phyloP scores from a whole-genome alignment of 2,113 vertebrate species.

The Rattus rattus region DNA sequence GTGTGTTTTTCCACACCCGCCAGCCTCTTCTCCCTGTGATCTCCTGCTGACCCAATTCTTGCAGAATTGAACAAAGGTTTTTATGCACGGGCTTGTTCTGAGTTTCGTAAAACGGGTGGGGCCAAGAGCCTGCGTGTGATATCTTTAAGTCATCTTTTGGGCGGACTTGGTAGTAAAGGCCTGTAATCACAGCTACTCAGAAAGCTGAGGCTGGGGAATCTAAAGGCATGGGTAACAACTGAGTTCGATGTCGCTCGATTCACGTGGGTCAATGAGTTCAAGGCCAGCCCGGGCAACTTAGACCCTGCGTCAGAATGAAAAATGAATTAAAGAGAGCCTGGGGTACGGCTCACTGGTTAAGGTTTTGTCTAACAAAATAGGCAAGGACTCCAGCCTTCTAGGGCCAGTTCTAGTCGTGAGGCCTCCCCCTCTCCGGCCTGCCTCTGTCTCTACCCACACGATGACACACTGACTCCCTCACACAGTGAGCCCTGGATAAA shows the following conservation, averaged over 20 bases:
- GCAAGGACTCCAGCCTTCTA: background rate
- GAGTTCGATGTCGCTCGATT: background rate
- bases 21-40: rapidly evolving
- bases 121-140: background rate
- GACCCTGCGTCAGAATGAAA: background rate
- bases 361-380: background rate
- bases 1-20: background rate
- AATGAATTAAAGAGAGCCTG: background rate
- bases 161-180: background rate
- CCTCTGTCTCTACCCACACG: background rate
- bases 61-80: background rate
- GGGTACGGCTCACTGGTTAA: background rate
- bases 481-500: background rate
- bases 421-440: background rate
- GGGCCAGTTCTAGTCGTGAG: background rate
- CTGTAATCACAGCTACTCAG: background rate
- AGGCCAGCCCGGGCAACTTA: background rate
- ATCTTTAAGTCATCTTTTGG: background rate
- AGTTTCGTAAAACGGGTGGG: background rate
- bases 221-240: background rate
- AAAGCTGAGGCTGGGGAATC: background rate
- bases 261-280: background rate
- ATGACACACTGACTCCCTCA: background rate
- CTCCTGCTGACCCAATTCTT: rapidly evolving
- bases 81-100: background rate